Percentiles rank a stretch among this genome's conserved stretches.
phyloP scores from a whole-genome alignment of 2,113 vertebrate genomes.

The Murina feae region DNA sequence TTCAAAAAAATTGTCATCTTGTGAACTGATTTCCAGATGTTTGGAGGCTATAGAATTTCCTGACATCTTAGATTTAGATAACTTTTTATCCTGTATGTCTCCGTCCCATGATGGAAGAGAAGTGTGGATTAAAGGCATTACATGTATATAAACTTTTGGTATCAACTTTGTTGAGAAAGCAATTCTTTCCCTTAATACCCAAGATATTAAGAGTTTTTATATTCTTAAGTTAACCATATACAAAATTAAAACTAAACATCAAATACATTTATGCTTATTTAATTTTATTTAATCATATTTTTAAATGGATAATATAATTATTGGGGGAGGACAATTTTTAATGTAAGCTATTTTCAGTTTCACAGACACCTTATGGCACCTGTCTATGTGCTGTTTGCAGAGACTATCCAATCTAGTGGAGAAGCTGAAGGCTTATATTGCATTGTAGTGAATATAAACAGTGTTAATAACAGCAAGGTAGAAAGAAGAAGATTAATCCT shows the following conservation, averaged over 20 bases:
- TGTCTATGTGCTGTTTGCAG: background rate
- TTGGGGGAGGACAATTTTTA: background rate
- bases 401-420: background rate
- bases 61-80: slow-evolving; percentile 80
- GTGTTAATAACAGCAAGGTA: no score
- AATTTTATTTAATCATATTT: background rate
- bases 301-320: background rate
- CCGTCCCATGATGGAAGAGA: slow-evolving; percentile 77
- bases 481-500: background rate
- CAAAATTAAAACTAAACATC: background rate
- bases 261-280: background rate
- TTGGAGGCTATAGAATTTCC: slow-evolving; percentile 82
- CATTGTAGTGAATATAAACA: background rate
- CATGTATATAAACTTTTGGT: slow-evolving; percentile 70
- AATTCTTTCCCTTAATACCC: slow-evolving; percentile 62
- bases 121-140: slow-evolving; percentile 76
- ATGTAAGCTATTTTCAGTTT: background rate
- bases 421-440: no score
- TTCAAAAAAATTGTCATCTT: slow-evolving; percentile 69
- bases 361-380: background rate
- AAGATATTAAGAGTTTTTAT: slow-evolving; percentile 61
- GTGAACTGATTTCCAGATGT: slow-evolving; percentile 79
- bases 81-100: slow-evolving; percentile 80
- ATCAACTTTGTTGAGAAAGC: slow-evolving; percentile 75
- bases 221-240: slow-evolving; percentile 29